Evolutionary conservation across 1,140 invertebrate genomes (phyloP), one percentile per base, ranked within the genome.

Genomic region (Drosophila melanica): DNA sequence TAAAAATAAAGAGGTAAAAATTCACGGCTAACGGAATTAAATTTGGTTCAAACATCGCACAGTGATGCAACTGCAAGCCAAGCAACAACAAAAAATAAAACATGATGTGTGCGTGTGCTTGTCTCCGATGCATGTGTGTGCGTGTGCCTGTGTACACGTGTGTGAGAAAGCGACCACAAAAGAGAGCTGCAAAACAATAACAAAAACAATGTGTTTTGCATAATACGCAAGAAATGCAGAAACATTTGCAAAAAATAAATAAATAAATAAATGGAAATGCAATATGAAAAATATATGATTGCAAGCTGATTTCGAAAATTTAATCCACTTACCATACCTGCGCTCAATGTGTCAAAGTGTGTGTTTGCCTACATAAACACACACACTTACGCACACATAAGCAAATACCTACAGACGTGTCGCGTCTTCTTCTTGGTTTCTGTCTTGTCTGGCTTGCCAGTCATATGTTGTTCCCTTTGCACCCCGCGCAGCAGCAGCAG

Each of bases 111-210:
- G 37, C 18, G 16, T 35, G 14, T 50, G 54, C n/a, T 16, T 50
- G 50, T 50, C 20, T n/a, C 37, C 18, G 10, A 39, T 35, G 42
- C 45, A 48, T 44, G 48, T 35, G 33, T 9, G 33, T 53, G 50
- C 4, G 50, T 16, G 10, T 23, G 63, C 51, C 57, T 51, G 39
- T 39, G 51, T 16, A 53, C 18, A 66, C 30, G 64, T 41, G 60
- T 62, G 48, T 53, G 37, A 58, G 39, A 73, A 73, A 11, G 55
- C 64, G 55, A 62, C 33, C 64, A 48, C 68, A 60, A 68, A 73
- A 73, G 70, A 59, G 48, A 73, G 35, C 63, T 60, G 55, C 42
- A 55, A 73, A 54, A 73, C 39, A 72, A 72, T 58, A 72, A 68
- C 64, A 73, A 73, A 53, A 60, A 54, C 63, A 53, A 58, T 60